Percentiles rank a stretch among this genome's conserved stretches.
These are phyloP conservation scores for Drosophila robusta DNA, from an alignment of 2,888 invertebrate species.

Conservation along the genomic window DNA sequence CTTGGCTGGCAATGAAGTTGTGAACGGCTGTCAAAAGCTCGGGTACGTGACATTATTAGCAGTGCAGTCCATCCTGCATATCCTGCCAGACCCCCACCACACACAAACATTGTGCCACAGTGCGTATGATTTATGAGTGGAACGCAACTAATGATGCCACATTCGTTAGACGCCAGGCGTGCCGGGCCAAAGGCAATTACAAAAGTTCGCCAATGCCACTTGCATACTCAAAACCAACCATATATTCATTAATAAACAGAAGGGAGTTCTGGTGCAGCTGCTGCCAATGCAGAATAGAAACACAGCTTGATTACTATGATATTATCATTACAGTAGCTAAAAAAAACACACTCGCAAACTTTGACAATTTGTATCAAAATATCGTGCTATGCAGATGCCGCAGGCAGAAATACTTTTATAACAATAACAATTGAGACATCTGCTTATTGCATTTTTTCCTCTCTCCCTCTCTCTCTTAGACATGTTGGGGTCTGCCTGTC, in stretches of 20 bases:
- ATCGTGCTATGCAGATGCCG: conserved; percentile 9
- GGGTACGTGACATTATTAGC: conserved; percentile 77
- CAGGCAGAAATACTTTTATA: conserved; percentile 10
- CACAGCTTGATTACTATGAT: conserved; percentile 33
- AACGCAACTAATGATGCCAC: conserved; percentile 70
- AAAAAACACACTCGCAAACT: conserved; percentile 23
- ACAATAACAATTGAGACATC: conserved; percentile 58
- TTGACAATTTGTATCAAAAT: conserved; percentile 45
- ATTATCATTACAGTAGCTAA: conserved; percentile 21
- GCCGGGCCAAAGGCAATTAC: conserved; percentile 27
- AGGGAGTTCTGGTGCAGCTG: conserved; percentile 36
- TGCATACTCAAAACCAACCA: background rate
- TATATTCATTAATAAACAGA: conserved; percentile 26
- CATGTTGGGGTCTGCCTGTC: conserved; percentile 23
- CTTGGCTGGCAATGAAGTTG: conserved; percentile 6
- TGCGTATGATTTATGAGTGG: conserved; percentile 73
- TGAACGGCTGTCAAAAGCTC: conserved; percentile 68
- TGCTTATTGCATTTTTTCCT: conserved; percentile 24
- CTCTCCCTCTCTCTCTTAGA: background rate
- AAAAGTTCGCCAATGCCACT: conserved; percentile 13
- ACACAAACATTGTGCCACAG: conserved; percentile 22
- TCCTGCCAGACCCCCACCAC: conserved; percentile 9
- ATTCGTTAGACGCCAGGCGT: conserved; percentile 57
- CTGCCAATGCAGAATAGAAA: conserved; percentile 29
- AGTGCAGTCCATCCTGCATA: conserved; percentile 63